A percentile compares a stretch with the other conserved stretches of the same genome.
These are phyloP conservation scores for Nasonia oneida DNA, from an alignment of 2,888 invertebrate genomes.

Conservation along the genomic window DNA sequence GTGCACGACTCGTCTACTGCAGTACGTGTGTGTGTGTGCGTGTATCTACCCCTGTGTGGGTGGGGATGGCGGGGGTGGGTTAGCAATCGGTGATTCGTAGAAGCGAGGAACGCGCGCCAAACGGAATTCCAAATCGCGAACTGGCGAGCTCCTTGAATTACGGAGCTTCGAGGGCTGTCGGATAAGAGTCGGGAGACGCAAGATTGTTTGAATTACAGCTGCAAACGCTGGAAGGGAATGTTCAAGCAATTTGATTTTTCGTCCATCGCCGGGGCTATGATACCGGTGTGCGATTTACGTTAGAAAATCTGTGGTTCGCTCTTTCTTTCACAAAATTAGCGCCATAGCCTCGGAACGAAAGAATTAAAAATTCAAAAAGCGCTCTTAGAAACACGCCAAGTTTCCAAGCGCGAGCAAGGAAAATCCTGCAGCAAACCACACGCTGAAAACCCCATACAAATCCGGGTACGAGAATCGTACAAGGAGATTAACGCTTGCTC, in stretches of 20 bases:
- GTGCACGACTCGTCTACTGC: slow-evolving; percentile 59
- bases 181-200: neutral
- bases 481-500: slow-evolving; percentile 28
- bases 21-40: neutral
- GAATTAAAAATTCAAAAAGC: too few relatives aligned
- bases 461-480: neutral
- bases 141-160: neutral
- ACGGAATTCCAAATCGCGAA: slow-evolving; percentile 18
- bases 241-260: neutral
- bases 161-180: neutral
- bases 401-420: neutral
- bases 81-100: neutral
- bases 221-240: neutral
- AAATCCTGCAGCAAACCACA: slow-evolving; percentile 2
- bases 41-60: neutral
- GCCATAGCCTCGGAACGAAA: too few relatives aligned
- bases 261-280: neutral
- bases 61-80: neutral
- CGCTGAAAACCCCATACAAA: neutral
- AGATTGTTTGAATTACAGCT: slow-evolving; percentile 17
- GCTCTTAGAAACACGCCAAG: neutral
- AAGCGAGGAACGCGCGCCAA: slow-evolving; percentile 67
- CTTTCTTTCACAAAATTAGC: neutral
- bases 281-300: too few relatives aligned
- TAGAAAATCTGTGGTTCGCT: neutral